These are phyloP conservation scores for Chouioia cunea DNA, from an alignment of 2,888 invertebrate species.

Conservation along the genomic window DNA sequence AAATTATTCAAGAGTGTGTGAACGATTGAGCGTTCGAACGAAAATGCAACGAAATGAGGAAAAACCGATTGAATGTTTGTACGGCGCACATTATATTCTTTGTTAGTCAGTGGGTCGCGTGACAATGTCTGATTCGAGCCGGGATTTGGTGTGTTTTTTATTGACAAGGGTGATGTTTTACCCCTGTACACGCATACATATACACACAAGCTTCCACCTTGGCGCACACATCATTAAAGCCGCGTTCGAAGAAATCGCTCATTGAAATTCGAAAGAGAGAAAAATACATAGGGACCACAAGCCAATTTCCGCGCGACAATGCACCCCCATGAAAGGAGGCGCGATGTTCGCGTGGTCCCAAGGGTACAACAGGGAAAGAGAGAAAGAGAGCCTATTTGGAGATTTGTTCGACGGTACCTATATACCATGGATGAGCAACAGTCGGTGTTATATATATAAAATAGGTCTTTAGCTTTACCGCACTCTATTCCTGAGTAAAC, in stretches of 20 bases:
- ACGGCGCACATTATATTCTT: too few relatives aligned
- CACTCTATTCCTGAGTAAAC: conserved; percentile 28
- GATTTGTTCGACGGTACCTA: conserved; percentile 23
- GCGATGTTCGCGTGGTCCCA: conserved; percentile 42
- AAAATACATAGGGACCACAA: conserved; percentile 50
- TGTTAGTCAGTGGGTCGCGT: background rate
- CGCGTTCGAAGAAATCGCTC: conserved; percentile 55
- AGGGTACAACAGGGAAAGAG: conserved; percentile 42
- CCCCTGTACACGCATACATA: background rate
- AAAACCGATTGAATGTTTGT: too few relatives aligned
- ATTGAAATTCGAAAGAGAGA: conserved; percentile 51
- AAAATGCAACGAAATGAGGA: background rate
- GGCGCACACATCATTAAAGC: conserved; percentile 56
- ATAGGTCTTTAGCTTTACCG: conserved; percentile 24
- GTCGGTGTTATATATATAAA: conserved; percentile 6
- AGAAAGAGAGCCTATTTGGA: conserved; percentile 24
- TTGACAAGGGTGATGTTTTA: background rate
- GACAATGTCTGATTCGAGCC: conserved; percentile 3
- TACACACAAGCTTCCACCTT: conserved; percentile 38
- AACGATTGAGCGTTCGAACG: too few relatives aligned
- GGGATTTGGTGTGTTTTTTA: conserved; percentile 24
- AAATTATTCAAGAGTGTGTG: too few relatives aligned
- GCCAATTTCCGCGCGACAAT: conserved; percentile 52
- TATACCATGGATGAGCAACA: conserved; percentile 1
- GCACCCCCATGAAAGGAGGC: conserved; percentile 50